Percentiles rank a stretch among this genome's conserved stretches.
These are phyloP conservation scores for Corythaeola cristata DNA, from an alignment of 2,113 vertebrate species.

Conservation along the genomic window DNA sequence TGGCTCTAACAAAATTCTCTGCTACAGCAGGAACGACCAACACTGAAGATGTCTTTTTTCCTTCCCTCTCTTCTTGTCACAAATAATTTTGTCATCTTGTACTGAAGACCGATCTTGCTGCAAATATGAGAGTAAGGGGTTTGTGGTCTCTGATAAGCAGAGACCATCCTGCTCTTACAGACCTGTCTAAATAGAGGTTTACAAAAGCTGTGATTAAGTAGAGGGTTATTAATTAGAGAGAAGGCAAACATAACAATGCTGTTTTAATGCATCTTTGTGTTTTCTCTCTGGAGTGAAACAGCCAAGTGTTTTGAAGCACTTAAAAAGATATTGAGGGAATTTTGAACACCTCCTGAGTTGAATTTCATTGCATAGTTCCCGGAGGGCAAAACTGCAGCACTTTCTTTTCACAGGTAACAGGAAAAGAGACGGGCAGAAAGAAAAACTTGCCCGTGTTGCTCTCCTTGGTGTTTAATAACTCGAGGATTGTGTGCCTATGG, in stretches of 20 bases:
- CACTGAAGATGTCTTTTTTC: neutral
- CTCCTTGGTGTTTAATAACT: neutral
- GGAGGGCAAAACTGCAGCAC: neutral
- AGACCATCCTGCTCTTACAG: neutral
- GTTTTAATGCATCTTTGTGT: neutral
- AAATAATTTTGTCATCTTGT: neutral
- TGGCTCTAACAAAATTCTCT: neutral
- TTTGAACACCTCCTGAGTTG: neutral
- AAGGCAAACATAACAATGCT: neutral
- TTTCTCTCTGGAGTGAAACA: neutral
- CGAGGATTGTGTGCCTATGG: rapidly evolving
- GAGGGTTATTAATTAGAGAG: neutral
- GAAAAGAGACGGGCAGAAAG: neutral
- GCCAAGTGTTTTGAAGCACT: neutral
- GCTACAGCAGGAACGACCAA: neutral
- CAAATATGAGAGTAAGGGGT: neutral
- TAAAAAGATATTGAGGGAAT: neutral
- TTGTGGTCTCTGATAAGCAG: neutral
- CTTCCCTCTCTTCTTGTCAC: neutral
- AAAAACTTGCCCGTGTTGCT: neutral
- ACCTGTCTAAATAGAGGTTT: neutral
- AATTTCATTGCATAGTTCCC: neutral
- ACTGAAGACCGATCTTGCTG: neutral
- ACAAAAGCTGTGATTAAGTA: neutral
- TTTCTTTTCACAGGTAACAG: neutral